Conservation (phyloP, 1,140 invertebrate genomes). For the Daktulosphaira vitifoliae region DNA sequence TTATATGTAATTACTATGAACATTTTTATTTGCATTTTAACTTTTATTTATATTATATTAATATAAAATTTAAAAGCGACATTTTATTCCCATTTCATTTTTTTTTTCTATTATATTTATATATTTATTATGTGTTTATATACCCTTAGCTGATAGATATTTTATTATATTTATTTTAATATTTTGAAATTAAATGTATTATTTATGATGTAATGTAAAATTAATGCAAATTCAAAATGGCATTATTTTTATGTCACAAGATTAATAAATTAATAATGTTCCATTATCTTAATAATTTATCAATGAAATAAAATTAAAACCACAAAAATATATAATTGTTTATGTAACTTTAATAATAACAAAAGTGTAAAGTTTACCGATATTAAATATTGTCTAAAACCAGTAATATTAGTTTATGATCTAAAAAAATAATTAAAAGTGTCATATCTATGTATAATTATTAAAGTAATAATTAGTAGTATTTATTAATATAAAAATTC, state of each 20-base stretch:
- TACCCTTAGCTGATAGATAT: too few species aligned
- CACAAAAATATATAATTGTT: too few species aligned
- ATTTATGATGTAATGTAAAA: constrained; percentile 9
- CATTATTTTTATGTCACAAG: neutral
- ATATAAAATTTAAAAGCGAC: too few species aligned
- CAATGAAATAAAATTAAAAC: too few species aligned
- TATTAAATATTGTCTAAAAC: neutral
- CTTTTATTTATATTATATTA: constrained; percentile 12
- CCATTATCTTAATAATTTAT: too few species aligned
- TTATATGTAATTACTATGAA: constrained; percentile 14
- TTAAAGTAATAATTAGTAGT: constrained; percentile 30
- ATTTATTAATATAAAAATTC: neutral
- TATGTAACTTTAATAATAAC: too few species aligned
- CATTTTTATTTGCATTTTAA: constrained; percentile 23
- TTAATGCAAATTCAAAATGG: constrained; percentile 2
- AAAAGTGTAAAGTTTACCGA: neutral
- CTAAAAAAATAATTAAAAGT: constrained; percentile 13
- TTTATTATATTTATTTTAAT: too few species aligned
- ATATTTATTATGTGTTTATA: too few species aligned
- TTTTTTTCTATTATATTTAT: too few species aligned
- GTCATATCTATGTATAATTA: constrained; percentile 15
- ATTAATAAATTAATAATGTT: too few species aligned
- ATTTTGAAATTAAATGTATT: neutral
- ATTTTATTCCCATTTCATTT: too few species aligned
- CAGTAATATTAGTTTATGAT: constrained; percentile 17